A percentile compares a stretch with the other conserved stretches of the same genome.
These are phyloP conservation scores for Oscheius sp. DNA, from an alignment of 1,140 invertebrate species.

Conservation along the genomic window DNA sequence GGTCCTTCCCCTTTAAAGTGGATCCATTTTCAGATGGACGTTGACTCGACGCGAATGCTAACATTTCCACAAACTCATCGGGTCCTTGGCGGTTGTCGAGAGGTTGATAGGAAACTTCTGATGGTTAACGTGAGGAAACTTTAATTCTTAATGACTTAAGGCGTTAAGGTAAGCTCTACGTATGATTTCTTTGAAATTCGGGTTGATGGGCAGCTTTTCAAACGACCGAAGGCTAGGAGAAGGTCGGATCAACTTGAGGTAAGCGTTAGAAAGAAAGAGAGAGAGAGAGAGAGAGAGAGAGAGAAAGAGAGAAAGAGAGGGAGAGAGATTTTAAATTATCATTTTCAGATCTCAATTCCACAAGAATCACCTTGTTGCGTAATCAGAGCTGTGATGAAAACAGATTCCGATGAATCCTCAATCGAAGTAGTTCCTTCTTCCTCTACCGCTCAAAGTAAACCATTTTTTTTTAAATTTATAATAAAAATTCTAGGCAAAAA, in stretches of 20 bases:
- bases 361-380: neutral
- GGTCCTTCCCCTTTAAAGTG: neutral
- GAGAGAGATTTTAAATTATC: neutral
- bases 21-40: neutral
- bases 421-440: too few relatives aligned
- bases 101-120: neutral
- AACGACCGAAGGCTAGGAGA: neutral
- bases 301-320: neutral
- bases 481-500: too few relatives aligned
- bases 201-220: neutral
- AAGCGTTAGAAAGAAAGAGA: too few relatives aligned
- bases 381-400: neutral
- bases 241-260: neutral
- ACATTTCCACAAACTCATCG: neutral
- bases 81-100: neutral
- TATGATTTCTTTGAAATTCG: neutral
- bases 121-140: neutral
- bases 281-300: neutral
- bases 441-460: too few relatives aligned
- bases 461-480: too few relatives aligned
- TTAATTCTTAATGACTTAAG: neutral
- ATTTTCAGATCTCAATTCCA: neutral
- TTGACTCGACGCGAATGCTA: neutral
- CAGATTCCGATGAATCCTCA: neutral
- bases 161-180: neutral